Evolutionary conservation across 2,888 invertebrate species (phyloP).

Genomic region (Mythimna impura): DNA sequence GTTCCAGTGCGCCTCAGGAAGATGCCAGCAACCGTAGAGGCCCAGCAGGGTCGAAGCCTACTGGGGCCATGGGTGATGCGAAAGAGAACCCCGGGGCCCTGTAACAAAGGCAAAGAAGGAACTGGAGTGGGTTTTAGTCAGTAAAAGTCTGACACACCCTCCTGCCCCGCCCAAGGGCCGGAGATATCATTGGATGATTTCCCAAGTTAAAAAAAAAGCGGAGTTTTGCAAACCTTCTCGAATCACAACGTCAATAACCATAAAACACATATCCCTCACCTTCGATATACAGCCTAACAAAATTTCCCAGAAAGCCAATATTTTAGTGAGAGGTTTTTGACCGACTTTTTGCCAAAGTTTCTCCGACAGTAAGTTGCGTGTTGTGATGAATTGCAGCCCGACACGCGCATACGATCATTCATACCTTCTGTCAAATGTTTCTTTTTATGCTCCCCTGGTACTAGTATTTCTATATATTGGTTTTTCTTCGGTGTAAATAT

Average conservation of each 20-base stretch:
- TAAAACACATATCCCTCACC: slow-evolving; percentile 1
- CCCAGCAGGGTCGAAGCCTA: too few relatives aligned
- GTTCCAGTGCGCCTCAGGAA: too few relatives aligned
- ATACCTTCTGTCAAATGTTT: slow-evolving; percentile 61
- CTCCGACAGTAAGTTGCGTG: slow-evolving; percentile 49
- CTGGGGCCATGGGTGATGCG: too few relatives aligned
- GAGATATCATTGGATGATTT: too few relatives aligned
- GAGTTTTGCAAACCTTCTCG: too few relatives aligned
- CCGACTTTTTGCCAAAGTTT: slow-evolving; percentile 53
- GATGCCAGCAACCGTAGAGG: too few relatives aligned
- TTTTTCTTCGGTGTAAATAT: slow-evolving; percentile 49
- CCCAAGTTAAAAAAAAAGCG: neutral
- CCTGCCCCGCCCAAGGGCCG: too few relatives aligned
- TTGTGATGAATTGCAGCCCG: slow-evolving; percentile 55
- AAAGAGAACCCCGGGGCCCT: too few relatives aligned
- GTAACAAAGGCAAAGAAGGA: too few relatives aligned
- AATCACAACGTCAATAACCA: slow-evolving; percentile 12
- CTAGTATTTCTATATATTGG: slow-evolving; percentile 49
- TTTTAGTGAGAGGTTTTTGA: slow-evolving; percentile 36
- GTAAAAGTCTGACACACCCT: too few relatives aligned
- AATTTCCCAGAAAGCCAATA: slow-evolving; percentile 45
- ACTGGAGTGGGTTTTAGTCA: too few relatives aligned
- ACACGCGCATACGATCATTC: slow-evolving; percentile 58
- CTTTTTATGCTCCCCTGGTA: slow-evolving; percentile 51
- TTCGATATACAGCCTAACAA: slow-evolving; percentile 10